Evolutionary conservation across 1,140 invertebrate species (phyloP).

Genomic region (Helicoverpa zea): DNA sequence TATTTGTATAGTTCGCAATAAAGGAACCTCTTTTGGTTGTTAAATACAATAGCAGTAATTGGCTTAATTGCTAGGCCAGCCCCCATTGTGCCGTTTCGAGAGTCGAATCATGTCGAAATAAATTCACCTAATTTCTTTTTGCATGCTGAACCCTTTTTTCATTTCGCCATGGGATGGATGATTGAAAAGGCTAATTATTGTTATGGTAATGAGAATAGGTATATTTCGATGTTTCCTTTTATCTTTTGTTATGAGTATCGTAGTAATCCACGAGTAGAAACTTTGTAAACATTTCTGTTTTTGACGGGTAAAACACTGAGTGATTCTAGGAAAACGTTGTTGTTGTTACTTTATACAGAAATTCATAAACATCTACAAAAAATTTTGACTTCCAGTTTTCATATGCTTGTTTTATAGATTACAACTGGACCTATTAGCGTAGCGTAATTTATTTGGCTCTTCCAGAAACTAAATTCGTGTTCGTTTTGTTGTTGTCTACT

Average conservation of each 20-base stretch:
- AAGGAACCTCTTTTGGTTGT: constrained; percentile 46
- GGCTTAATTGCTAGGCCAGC: constrained; percentile 42
- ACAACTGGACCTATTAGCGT: too few relatives aligned
- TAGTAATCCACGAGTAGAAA: not conserved
- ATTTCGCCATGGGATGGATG: constrained; percentile 1
- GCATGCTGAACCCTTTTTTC: constrained; percentile 31
- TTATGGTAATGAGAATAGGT: constrained; percentile 3
- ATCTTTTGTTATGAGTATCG: not conserved
- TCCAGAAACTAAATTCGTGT: too few relatives aligned
- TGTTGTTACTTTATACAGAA: not conserved
- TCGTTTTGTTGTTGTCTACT: too few relatives aligned
- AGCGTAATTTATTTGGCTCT: too few relatives aligned
- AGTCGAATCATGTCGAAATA: constrained; percentile 47
- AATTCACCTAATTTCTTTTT: constrained; percentile 44
- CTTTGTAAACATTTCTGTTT: too few relatives aligned
- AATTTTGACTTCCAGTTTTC: too few relatives aligned
- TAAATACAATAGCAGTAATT: constrained; percentile 45
- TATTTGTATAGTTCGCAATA: constrained; percentile 38
- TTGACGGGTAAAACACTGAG: too few relatives aligned
- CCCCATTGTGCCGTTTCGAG: constrained; percentile 34
- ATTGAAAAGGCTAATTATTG: constrained; percentile 15
- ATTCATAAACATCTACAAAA: too few relatives aligned
- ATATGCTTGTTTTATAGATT: too few relatives aligned
- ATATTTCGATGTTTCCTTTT: not conserved
- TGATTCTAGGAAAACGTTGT: not conserved